Conservation (phyloP, 2,888 invertebrate genomes). For the Nomada ferruginata region DNA sequence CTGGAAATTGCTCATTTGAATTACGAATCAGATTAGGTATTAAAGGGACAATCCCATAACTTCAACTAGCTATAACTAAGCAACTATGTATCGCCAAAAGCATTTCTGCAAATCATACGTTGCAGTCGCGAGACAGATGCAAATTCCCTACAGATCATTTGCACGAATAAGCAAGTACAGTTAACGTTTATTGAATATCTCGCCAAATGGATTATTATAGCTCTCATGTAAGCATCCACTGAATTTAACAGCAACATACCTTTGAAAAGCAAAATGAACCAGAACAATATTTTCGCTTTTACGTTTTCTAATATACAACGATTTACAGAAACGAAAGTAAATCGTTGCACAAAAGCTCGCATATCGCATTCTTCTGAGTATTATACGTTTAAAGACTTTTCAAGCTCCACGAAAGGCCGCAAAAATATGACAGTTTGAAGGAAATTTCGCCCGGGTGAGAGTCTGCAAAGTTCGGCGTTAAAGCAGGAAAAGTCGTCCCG, state of each 20-base stretch:
- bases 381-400: neutral
- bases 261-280: neutral
- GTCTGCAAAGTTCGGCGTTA: neutral
- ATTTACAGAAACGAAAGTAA: neutral
- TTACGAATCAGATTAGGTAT: neutral
- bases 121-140: neutral
- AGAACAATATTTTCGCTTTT: neutral
- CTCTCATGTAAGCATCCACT: neutral
- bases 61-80: neutral
- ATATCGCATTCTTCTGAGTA: neutral
- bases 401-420: neutral
- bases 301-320: neutral
- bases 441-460: neutral
- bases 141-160: constrained; percentile 5
- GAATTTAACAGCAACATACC: neutral
- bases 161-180: neutral
- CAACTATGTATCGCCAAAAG: neutral
- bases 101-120: neutral
- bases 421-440: neutral
- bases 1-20: constrained; percentile 1
- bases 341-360: neutral
- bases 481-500: neutral
- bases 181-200: constrained; percentile 13
- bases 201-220: neutral
- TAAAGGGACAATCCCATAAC: neutral